Evolutionary conservation across 1,140 invertebrate genomes (phyloP), one percentile per base, ranked within the genome.

Genomic region (Heliconius hewitsoni): DNA sequence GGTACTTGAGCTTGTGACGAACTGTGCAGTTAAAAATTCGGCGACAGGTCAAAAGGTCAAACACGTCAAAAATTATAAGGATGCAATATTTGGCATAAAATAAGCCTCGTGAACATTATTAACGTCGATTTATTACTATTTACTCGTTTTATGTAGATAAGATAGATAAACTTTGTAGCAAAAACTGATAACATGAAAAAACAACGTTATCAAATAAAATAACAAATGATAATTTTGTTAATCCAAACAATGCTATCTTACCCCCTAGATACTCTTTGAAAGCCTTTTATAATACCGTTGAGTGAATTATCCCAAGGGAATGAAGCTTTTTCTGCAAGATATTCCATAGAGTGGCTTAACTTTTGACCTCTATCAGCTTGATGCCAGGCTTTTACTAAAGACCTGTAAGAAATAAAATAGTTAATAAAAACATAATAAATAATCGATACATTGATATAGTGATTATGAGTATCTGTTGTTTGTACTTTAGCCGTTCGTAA

Each of bases 231-330:
- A 52, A 52, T 52, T 52, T 18, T 52, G 18, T 52, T 52, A 52
- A 52, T 52, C 18, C 19, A 60, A 60, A 23, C n/a, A 60, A 55
- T 55, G 18, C 6, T 57, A 57, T 90, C 91, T 95, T 94, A 97
- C 97, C 97, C 96, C 60, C 96, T 96, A 42, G 97, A 96, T 5
- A 97, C 96, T 76, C 95, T 95, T 87, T 97, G 95, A 87, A 97
- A 96, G 1, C 96, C 96, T n/a, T 90, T 91, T 1, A 97, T 93
- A 66, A 97, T 96, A 73, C 96, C 96, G 5, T 95, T 92, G 9
- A 97, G 84, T 2, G 95, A 95, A 60, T 96, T 96, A 78, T 96
- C 95, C 95, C 97, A 97, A 42, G 87, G 89, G 73, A 93, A 89
- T 74, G 91, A 86, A 19, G 74, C 27, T 37, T 92, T 87, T 8